Percentiles rank a stretch among this genome's conserved stretches.
Conservation (phyloP, 2,797 vertebrate species). For the Tapirus indicus region DNA sequence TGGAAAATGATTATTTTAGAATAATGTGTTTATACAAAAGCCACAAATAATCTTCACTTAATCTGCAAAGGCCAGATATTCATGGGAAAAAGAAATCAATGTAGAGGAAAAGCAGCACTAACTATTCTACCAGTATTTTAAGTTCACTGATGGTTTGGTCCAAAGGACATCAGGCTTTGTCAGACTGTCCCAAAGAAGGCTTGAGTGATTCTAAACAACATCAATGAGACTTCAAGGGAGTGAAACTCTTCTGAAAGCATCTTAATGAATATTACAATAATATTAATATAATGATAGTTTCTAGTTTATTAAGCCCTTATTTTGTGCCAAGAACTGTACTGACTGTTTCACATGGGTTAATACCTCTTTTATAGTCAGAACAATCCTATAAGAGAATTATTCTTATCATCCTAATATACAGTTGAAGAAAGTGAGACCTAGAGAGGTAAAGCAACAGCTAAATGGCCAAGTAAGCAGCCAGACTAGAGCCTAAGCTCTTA, state of each 20-base stretch:
- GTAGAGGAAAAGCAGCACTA: background rate
- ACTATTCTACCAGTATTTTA: background rate
- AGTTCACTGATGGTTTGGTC: background rate
- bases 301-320: constrained; percentile 24
- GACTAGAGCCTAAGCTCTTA: background rate
- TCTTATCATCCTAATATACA: background rate
- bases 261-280: constrained; percentile 19
- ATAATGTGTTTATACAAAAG: background rate
- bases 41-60: background rate
- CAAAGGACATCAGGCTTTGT: constrained; percentile 34
- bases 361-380: constrained; percentile 14
- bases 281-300: background rate
- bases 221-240: background rate
- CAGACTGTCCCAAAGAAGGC: background rate
- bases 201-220: constrained; percentile 5
- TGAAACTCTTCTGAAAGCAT: constrained; percentile 46
- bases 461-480: background rate
- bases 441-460: background rate
- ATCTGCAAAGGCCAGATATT: constrained; percentile 33
- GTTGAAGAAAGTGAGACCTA: constrained; percentile 18
- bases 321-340: background rate
- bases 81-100: background rate
- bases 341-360: background rate
- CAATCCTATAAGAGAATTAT: constrained; percentile 49
- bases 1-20: constrained; percentile 45